Percentiles rank a stretch among this genome's conserved stretches.
phyloP scores from a whole-genome alignment of 2,797 vertebrate species.

The Oryzias dopingdopingensis region DNA sequence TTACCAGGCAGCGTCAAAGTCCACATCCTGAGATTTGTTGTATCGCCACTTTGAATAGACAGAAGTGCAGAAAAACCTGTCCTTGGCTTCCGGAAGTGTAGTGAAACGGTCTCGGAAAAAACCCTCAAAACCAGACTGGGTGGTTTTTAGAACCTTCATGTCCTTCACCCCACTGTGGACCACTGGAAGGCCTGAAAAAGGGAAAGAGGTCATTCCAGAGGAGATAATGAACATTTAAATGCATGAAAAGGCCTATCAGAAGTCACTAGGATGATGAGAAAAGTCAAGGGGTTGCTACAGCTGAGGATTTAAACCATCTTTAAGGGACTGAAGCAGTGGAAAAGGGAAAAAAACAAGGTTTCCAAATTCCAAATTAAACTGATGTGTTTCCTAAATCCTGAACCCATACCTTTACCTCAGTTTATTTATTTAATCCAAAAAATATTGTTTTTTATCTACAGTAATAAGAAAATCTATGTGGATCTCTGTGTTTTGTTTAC shows the following conservation, averaged over 20 bases:
- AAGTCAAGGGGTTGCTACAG: too few species aligned
- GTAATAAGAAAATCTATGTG: neutral
- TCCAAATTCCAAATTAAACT: too few species aligned
- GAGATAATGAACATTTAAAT: conserved; percentile 1
- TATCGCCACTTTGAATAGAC: conserved; percentile 91
- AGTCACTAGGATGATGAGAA: too few species aligned
- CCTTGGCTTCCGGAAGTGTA: conserved; percentile 85
- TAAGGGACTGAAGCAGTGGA: too few species aligned
- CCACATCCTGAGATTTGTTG: conserved; percentile 64
- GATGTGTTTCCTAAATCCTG: too few species aligned
- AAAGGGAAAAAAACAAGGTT: too few species aligned
- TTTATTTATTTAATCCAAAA: too few species aligned
- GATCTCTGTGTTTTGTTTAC: conserved; percentile 69
- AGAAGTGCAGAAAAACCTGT: conserved; percentile 89
- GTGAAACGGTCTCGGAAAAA: conserved; percentile 88
- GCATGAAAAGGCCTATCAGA: neutral
- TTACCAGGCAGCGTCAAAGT: conserved; percentile 90
- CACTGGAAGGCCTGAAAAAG: conserved; percentile 77
- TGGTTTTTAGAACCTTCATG: conserved; percentile 93
- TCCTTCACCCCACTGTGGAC: conserved; percentile 88
- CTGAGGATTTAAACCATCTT: too few species aligned
- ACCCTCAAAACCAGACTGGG: conserved; percentile 91
- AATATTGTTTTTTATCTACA: neutral
- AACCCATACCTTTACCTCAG: too few species aligned
- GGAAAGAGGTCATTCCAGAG: conserved; percentile 4